Evolutionary conservation across 2,888 invertebrate species (phyloP).

Genomic region (Macaria liturata): DNA sequence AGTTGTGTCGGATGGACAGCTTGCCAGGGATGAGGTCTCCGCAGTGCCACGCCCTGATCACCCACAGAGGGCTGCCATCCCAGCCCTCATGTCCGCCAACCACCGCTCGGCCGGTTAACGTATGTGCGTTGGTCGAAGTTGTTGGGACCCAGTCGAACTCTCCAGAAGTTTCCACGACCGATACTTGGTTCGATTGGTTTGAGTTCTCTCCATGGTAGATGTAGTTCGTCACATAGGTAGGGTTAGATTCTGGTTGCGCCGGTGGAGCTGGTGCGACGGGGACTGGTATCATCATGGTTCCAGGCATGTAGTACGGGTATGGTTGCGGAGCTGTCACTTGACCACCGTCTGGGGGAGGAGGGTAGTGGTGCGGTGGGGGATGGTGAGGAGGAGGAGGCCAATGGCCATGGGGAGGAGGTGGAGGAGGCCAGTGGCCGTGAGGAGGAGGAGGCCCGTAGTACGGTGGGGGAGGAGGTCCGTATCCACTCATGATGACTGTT

Average conservation of each 20-base stretch:
- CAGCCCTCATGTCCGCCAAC: conserved; percentile 76
- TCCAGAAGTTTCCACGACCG: conserved; percentile 64
- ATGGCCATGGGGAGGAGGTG: conserved; percentile 35
- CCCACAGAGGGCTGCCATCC: conserved; percentile 78
- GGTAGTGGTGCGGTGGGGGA: conserved; percentile 33
- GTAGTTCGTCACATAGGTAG: conserved; percentile 74
- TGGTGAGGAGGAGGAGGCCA: conserved; percentile 27
- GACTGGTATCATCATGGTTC: conserved; percentile 66
- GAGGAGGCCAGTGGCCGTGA: conserved; percentile 26
- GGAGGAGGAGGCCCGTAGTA: conserved; percentile 25
- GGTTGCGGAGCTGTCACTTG: conserved; percentile 36
- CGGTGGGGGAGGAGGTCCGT: conserved; percentile 51
- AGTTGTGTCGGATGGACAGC: conserved; percentile 68
- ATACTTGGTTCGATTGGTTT: conserved; percentile 51
- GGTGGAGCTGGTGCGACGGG: conserved; percentile 43
- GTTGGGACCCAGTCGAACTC: conserved; percentile 74
- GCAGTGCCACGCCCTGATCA: conserved; percentile 72
- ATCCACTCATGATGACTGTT: conserved; percentile 55
- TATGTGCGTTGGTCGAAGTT: conserved; percentile 60
- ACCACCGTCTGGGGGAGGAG: conserved; percentile 34
- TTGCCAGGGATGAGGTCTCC: conserved; percentile 77
- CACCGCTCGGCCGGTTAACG: conserved; percentile 66
- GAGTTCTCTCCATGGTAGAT: conserved; percentile 67
- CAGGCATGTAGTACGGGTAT: conserved; percentile 66
- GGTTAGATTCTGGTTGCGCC: conserved; percentile 40